These are phyloP conservation scores for Saturnia japonica DNA, from an alignment of 2,888 invertebrate genomes.

Conservation along the genomic window DNA sequence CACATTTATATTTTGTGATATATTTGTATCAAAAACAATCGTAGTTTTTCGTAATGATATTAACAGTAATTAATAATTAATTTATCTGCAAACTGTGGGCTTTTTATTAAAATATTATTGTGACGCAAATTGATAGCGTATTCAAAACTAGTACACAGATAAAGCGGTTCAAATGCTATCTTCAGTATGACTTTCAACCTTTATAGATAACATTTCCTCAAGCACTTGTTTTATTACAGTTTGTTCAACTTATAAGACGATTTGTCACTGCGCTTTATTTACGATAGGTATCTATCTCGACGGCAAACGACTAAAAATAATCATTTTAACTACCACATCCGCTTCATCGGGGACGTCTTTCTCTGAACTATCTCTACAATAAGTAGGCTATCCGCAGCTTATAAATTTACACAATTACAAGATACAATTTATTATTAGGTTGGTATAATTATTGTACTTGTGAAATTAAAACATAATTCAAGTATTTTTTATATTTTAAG, in stretches of 20 bases:
- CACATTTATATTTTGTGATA: background rate
- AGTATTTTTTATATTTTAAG: background rate
- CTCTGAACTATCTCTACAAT: slow-evolving; percentile 39
- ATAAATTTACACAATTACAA: background rate
- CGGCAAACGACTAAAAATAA: slow-evolving; percentile 53
- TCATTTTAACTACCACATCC: slow-evolving; percentile 52
- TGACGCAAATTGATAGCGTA: slow-evolving; percentile 77
- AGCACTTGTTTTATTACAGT: slow-evolving; percentile 60
- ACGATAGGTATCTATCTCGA: slow-evolving; percentile 56
- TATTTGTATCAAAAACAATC: background rate
- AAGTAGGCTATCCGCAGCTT: background rate
- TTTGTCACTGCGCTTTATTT: slow-evolving; percentile 64
- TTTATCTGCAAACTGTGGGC: slow-evolving; percentile 28
- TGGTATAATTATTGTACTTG: background rate
- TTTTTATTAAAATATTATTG: slow-evolving; percentile 48
- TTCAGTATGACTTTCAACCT: slow-evolving; percentile 44
- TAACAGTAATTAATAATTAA: slow-evolving; percentile 6
- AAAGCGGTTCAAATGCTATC: slow-evolving; percentile 65
- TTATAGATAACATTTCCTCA: slow-evolving; percentile 56
- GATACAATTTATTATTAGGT: background rate
- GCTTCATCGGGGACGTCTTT: slow-evolving; percentile 42
- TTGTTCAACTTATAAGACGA: slow-evolving; percentile 69
- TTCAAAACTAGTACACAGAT: slow-evolving; percentile 69
- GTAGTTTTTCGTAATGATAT: slow-evolving; percentile 16
- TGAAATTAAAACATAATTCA: background rate